Base-by-base conservation (phyloP, 2,888 invertebrate species). In the Scaptomyza reducta region DNA sequence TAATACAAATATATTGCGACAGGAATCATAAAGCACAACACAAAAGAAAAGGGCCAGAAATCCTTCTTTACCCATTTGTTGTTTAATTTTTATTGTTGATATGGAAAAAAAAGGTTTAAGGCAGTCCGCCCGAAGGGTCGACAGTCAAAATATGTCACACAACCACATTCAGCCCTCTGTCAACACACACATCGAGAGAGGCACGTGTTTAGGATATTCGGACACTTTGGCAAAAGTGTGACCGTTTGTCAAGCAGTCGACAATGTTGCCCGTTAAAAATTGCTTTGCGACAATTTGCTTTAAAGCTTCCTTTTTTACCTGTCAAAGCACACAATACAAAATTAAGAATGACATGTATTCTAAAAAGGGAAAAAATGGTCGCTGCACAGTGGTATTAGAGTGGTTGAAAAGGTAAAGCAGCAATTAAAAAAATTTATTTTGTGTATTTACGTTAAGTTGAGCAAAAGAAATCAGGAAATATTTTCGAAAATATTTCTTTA, bases 281-380 rank as follows among this genome's bases (percentile, higher is more conserved):
- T 78, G 79, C 66, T 66, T 38, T 77, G 79, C 67, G 74, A 51
- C 80, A 79, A 79, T 83, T 85, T 73, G 63, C 77, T 77, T 70
- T 75, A 45, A 74, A 77, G 83, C 78, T 78, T 75, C 74, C 10
- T 31, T 73, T 50, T 33, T 64, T 53, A 55, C 53, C 50, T 64
- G 64, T 62, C 70, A 16, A 33, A 41, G 60, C 46, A 44, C 57
- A 54, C 33, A 42, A 60, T 54, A 22, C 53, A 46, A 74, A 82
- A 86, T 86, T 76, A 85, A 86, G 80, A 86, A 73, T 84, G 86
- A 85, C 87, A 82, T 75, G 77, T 65, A 73, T 65, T 68, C 61
- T 50, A 67, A 74, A 69, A 69, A 58, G 57, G 58, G 38, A 16
- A 38, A 38, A 27, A 22, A 22, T 5, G 40, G 10, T 42, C n/a